Evolutionary conservation across 2,797 vertebrate species (phyloP), one percentile per base, ranked within the genome.

Genomic region (Lepilemur septentrionalis): DNA sequence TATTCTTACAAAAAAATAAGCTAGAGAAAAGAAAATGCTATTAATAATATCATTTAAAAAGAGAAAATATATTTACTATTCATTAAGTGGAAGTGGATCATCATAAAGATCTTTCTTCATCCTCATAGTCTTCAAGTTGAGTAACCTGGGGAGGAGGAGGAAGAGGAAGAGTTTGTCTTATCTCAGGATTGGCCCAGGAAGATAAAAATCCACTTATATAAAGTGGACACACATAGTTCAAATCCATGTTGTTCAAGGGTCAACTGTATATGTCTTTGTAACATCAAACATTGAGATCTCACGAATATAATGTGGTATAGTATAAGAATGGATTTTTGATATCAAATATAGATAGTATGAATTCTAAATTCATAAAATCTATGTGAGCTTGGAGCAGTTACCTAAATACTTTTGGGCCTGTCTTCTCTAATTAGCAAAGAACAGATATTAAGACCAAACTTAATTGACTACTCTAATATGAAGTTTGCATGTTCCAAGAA

Each of bases 371-470:
- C 32, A n/a, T n/a, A n/a, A 7, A 18, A 50, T 61, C 7, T 82
- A 3, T 25, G 35, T 67, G 48, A 93, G 2, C 6, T 55, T 72
- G 41, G 15, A 55, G 38, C 84, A 76, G 4, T 8, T 72, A 28
- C 17, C 76, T 46, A 48, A 50, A n/a, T 23, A 10, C 7, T 59
- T 81, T n/a, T 15, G 23, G 32, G 8, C 6, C 28, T 52, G 4
- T 65, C 8, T 13, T 67, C 43, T 81, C 18, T 46, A 43, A 35
- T 63, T 70, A 10, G 3, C 23, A 30, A 55, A 52, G 30, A 76
- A 3, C 1, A 0, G 4, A 7, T n/a, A 41, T 2, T 22, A 14
- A 59, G 9, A 14, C 22, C 7, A 38, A 3, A 38, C 18, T 52
- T 28, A 35, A 3, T 7, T 7, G 1, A 46, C 11, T 9, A 14